phyloP scores from a whole-genome alignment of 2,888 invertebrate species.

The Ophion slaviceki region DNA sequence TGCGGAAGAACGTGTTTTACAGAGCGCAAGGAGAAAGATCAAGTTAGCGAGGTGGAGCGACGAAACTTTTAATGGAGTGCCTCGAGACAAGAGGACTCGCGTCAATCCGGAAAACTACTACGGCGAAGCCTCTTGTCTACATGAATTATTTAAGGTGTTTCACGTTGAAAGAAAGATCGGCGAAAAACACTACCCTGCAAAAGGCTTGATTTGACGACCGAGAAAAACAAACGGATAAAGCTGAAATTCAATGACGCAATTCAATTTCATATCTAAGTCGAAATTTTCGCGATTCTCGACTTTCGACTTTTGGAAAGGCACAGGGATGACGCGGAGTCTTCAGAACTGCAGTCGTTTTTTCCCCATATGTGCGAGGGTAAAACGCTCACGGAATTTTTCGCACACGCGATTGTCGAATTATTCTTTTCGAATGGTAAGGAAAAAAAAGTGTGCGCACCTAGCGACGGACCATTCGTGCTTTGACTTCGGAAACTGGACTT shows the following conservation, averaged over 20 bases:
- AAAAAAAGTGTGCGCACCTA: constrained; percentile 30
- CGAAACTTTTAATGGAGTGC: constrained; percentile 66
- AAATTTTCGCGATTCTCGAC: not conserved
- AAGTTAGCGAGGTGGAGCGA: constrained; percentile 56
- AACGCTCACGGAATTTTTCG: constrained; percentile 40
- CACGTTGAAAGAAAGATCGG: constrained; percentile 6
- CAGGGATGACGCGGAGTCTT: not conserved
- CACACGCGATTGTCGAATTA: constrained; percentile 59
- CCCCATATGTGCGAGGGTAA: not conserved
- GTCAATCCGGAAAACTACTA: constrained; percentile 55
- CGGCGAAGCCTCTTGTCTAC: constrained; percentile 44
- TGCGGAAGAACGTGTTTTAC: constrained; percentile 39
- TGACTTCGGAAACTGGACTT: constrained; percentile 62
- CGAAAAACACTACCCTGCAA: not conserved
- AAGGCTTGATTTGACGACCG: not conserved
- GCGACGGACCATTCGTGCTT: constrained; percentile 60
- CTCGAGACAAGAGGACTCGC: constrained; percentile 50
- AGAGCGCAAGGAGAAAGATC: constrained; percentile 52
- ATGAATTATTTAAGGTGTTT: constrained; percentile 27
- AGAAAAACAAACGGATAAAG: not conserved
- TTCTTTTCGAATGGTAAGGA: constrained; percentile 25
- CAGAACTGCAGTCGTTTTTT: not conserved
- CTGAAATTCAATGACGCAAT: not conserved
- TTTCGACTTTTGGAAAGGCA: not conserved
- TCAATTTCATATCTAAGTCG: not conserved